These are phyloP conservation scores for Clupea harengus DNA, from an alignment of 2,113 vertebrate species.

Conservation along the genomic window DNA sequence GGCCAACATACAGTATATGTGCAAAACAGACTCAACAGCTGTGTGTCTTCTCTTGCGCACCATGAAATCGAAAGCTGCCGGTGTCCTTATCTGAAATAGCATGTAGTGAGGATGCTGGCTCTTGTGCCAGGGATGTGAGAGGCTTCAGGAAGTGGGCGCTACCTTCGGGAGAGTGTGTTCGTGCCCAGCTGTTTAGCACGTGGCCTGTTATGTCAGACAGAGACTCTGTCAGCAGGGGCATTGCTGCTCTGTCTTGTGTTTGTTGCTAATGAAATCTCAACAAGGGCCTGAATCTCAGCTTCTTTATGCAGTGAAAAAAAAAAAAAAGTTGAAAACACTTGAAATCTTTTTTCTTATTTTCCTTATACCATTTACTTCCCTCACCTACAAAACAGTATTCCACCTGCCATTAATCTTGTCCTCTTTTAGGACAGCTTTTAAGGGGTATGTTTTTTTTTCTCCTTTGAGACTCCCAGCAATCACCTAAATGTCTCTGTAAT, in stretches of 20 bases:
- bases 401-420: not conserved
- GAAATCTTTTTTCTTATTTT: not conserved
- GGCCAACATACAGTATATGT: not conserved
- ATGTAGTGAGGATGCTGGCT: not conserved
- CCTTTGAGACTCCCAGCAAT: not conserved
- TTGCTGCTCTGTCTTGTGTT: not conserved
- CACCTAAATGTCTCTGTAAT: not conserved
- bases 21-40: not conserved
- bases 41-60: not conserved
- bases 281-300: not conserved
- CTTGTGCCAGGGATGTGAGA: not conserved
- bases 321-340: not conserved
- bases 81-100: not conserved
- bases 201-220: not conserved
- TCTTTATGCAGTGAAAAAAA: not conserved
- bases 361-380: not conserved
- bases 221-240: not conserved
- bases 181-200: constrained; percentile 5
- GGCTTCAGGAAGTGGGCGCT: not conserved
- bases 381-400: not conserved
- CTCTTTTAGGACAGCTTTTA: not conserved
- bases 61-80: not conserved
- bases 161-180: not conserved
- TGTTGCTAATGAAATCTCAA: not conserved
- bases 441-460: not conserved